Conservation (phyloP, 2,113 vertebrate genomes). For the Mormyrus lacerda region DNA sequence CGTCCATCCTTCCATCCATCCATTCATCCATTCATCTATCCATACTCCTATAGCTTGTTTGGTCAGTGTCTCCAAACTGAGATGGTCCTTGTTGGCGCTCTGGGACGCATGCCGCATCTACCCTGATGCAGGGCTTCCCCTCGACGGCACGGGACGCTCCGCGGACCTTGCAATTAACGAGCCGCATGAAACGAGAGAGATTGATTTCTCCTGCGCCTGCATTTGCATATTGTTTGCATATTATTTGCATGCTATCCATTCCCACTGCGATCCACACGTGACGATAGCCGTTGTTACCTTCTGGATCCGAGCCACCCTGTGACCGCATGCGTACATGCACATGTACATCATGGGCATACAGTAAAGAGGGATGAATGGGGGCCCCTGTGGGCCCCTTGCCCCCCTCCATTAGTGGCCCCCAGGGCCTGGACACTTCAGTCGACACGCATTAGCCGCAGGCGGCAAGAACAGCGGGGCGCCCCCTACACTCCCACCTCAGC, state of each 20-base stretch:
- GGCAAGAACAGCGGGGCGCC: not conserved
- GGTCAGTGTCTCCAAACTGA: not conserved
- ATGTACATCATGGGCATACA: not conserved
- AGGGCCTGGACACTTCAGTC: not conserved
- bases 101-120: not conserved
- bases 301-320: not conserved
- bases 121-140: not conserved
- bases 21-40: not conserved
- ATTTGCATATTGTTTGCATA: conserved; percentile 4
- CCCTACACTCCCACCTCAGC: not conserved
- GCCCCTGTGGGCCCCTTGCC: not conserved
- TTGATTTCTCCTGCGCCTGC: not conserved
- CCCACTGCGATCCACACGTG: not conserved
- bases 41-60: not conserved
- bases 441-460: not conserved
- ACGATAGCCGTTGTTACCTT: not conserved
- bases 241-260: not conserved
- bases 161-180: not conserved
- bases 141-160: not conserved
- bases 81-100: not conserved
- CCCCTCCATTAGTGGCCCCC: not conserved
- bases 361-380: not conserved
- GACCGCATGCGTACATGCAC: not conserved
- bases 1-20: too few species aligned
- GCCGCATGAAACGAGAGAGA: not conserved